Percentiles rank a stretch among this genome's conserved stretches.
Conservation (phyloP, 2,888 invertebrate species). For the Parnassius glacialis region DNA sequence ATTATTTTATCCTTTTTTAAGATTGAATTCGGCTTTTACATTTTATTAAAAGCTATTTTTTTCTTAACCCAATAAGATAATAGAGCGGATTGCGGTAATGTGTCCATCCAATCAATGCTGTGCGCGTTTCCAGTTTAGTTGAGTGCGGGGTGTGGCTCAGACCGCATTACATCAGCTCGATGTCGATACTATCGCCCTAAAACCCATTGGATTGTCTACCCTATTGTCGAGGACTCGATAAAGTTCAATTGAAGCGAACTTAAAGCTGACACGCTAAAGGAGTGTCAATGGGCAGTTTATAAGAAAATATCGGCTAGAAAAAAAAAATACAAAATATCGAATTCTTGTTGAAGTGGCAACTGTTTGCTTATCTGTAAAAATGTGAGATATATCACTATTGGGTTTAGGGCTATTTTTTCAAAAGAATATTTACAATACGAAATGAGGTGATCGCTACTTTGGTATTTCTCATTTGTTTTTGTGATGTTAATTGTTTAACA, state of each 20-base stretch:
- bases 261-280: conserved; percentile 15
- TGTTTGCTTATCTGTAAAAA: background rate
- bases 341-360: too few species aligned
- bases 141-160: conserved; percentile 9
- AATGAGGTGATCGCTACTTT: too few species aligned
- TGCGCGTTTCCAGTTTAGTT: background rate
- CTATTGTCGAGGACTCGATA: conserved; percentile 6
- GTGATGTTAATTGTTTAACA: too few species aligned
- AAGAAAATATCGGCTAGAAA: background rate
- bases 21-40: too few species aligned
- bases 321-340: conserved; percentile 3
- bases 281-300: conserved; percentile 12
- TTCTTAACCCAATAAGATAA: conserved; percentile 5
- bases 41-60: background rate
- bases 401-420: too few species aligned
- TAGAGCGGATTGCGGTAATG: conserved; percentile 1
- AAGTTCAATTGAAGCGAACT: conserved; percentile 11
- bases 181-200: background rate
- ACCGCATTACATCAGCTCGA: conserved; percentile 3
- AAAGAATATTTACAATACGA: too few species aligned
- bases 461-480: too few species aligned
- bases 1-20: too few species aligned
- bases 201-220: conserved; percentile 29
- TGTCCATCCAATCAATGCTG: conserved; percentile 16
- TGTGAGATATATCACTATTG: background rate